These are phyloP conservation scores for Cichlasoma orientale DNA, from an alignment of 2,797 vertebrate species.

Conservation along the genomic window DNA sequence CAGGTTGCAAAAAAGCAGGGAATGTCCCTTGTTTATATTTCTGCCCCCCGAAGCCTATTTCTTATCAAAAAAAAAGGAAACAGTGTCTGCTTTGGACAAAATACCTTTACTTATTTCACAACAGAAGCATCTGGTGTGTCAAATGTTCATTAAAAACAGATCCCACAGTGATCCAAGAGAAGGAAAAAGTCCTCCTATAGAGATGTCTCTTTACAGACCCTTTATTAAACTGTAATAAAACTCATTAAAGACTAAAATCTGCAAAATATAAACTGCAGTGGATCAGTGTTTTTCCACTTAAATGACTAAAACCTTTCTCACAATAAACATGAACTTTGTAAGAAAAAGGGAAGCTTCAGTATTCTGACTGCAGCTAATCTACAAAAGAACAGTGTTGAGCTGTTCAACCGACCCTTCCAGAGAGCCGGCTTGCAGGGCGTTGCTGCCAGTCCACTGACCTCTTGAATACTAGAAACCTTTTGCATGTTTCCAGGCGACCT, in stretches of 20 bases:
- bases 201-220: background rate
- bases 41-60: slow-evolving; percentile 21
- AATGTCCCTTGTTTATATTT: slow-evolving; percentile 63
- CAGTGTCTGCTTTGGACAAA: slow-evolving; percentile 14
- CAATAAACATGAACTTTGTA: background rate
- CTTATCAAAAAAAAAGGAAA: slow-evolving; percentile 43
- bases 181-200: background rate
- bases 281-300: background rate
- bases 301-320: background rate
- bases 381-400: background rate
- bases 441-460: background rate
- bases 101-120: background rate
- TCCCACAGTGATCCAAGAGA: background rate
- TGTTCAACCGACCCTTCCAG: background rate
- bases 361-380: background rate
- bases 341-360: background rate
- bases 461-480: background rate
- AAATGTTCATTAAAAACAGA: background rate
- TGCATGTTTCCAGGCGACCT: background rate
- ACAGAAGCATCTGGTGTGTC: background rate
- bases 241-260: too few relatives aligned
- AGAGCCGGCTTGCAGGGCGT: background rate
- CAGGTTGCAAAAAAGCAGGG: slow-evolving; percentile 71
- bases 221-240: too few relatives aligned
- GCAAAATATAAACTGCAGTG: too few relatives aligned